Conservation (phyloP, 2,888 invertebrate species). For the Pantelozetes paolii region DNA sequence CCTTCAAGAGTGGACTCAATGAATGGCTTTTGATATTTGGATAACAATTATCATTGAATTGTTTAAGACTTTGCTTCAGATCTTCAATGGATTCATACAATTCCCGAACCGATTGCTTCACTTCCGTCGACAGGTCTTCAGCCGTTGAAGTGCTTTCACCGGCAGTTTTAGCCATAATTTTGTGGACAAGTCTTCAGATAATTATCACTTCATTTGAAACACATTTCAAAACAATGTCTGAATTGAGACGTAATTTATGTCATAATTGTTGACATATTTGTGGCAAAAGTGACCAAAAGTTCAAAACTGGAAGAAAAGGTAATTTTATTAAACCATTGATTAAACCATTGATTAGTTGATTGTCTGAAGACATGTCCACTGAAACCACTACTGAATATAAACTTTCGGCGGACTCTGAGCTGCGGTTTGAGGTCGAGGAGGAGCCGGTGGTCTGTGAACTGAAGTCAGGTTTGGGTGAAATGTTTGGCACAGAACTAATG, state of each 20-base stretch:
- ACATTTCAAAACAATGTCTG: background rate
- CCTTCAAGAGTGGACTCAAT: slow-evolving; percentile 12
- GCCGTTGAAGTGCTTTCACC: background rate
- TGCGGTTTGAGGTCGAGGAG: slow-evolving; percentile 88
- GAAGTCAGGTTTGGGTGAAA: slow-evolving; percentile 83
- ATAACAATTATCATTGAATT: background rate
- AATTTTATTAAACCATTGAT: too few relatives aligned
- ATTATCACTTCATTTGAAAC: background rate
- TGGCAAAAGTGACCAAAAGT: background rate
- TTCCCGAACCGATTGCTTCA: slow-evolving; percentile 7
- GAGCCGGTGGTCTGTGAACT: slow-evolving; percentile 58
- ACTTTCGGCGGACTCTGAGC: slow-evolving; percentile 58
- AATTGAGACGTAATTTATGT: slow-evolving; percentile 3
- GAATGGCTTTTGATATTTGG: background rate
- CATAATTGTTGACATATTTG: background rate
- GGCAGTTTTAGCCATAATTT: too few relatives aligned
- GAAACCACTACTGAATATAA: slow-evolving; percentile 15
- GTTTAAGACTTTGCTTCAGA: background rate
- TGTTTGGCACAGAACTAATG: slow-evolving; percentile 93
- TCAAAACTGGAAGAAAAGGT: background rate
- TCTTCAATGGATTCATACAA: slow-evolving; percentile 9
- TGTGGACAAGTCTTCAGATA: background rate
- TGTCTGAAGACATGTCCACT: background rate
- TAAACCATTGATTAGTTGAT: too few relatives aligned
- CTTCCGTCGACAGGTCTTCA: slow-evolving; percentile 7